phyloP scores from a whole-genome alignment of 2,113 vertebrate genomes.

The Taxidea taxus region DNA sequence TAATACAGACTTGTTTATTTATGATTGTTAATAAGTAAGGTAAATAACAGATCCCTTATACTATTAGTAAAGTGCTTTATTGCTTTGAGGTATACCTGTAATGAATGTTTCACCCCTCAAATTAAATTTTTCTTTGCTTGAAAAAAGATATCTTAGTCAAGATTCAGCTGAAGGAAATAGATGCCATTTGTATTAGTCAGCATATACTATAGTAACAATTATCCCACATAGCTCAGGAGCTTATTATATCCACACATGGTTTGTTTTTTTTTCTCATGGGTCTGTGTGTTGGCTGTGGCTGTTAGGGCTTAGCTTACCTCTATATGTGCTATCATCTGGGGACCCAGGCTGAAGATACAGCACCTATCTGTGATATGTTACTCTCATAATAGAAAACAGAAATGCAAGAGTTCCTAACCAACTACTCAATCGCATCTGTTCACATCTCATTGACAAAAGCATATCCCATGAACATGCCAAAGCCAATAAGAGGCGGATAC shows the following conservation, averaged over 20 bases:
- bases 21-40: neutral
- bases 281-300: neutral
- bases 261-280: neutral
- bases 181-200: neutral
- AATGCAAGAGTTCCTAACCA: neutral
- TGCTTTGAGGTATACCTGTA: neutral
- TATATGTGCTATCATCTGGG: neutral
- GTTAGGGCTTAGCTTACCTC: neutral
- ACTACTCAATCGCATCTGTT: neutral
- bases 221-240: neutral
- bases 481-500: neutral
- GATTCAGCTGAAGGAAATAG: neutral
- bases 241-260: neutral
- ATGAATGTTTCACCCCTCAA: neutral
- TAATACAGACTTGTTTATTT: neutral
- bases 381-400: neutral
- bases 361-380: neutral
- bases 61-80: neutral
- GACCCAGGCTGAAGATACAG: neutral
- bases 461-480: neutral
- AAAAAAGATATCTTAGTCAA: neutral
- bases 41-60: neutral
- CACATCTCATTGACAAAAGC: neutral
- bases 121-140: conserved; percentile 29
- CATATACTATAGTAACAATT: neutral